Conservation (phyloP, 2,113 vertebrate species). For the Pogonocichla stellata region DNA sequence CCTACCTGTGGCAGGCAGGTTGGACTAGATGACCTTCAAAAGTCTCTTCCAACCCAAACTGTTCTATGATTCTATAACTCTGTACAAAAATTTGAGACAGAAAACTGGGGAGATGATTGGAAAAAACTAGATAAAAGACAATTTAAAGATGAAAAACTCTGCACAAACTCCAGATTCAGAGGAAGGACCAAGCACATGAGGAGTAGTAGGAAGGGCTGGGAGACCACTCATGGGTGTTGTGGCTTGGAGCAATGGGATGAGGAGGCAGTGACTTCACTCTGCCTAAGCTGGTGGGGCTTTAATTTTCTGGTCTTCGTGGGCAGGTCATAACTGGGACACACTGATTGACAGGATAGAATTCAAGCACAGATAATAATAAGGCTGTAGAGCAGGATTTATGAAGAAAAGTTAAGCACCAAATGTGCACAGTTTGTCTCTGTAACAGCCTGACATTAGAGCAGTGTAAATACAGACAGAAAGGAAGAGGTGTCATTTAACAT, state of each 20-base stretch:
- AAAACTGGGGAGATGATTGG: neutral
- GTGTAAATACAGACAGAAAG: constrained; percentile 40
- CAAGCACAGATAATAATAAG: neutral
- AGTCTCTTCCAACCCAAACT: neutral
- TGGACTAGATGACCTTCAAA: neutral
- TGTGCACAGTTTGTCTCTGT: constrained; percentile 28
- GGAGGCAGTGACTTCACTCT: neutral
- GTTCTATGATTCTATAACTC: neutral
- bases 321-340: neutral
- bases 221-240: neutral
- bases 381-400: constrained; percentile 40
- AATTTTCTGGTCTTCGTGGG: neutral
- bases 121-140: neutral
- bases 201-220: neutral
- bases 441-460: constrained; percentile 27
- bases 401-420: constrained; percentile 40
- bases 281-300: neutral
- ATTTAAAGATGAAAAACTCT: neutral
- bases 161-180: neutral
- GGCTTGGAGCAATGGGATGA: neutral
- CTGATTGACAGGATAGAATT: neutral
- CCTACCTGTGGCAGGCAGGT: neutral
- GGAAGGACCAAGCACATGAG: accelerated
- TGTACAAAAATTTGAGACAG: neutral
- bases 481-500: constrained; percentile 28